These are phyloP conservation scores for Syncerus caffer DNA, from an alignment of 2,797 vertebrate species.

Conservation along the genomic window DNA sequence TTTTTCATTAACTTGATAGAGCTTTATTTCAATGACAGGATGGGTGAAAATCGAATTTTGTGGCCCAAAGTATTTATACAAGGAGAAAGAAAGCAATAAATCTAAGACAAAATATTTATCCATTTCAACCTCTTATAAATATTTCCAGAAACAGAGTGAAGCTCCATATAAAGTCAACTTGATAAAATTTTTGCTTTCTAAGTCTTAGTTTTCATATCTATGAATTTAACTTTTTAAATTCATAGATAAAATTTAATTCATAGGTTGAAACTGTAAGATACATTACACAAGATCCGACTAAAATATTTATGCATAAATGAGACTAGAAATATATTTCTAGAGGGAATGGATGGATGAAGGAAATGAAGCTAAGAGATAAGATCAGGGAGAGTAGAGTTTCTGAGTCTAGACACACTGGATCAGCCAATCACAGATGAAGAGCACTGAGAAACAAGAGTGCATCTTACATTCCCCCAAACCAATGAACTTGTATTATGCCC, in stretches of 20 bases:
- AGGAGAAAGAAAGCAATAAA: background rate
- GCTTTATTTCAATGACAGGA: background rate
- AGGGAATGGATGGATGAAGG: background rate
- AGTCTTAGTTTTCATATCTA: background rate
- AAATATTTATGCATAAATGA: background rate
- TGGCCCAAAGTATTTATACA: background rate
- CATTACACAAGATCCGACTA: background rate
- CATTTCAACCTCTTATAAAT: background rate
- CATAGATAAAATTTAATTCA: background rate
- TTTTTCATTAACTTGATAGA: background rate
- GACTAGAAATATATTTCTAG: background rate
- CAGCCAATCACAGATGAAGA: background rate
- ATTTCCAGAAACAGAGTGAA: background rate
- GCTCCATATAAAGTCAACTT: background rate
- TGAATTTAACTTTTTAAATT: background rate
- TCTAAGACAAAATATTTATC: background rate
- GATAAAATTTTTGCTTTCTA: background rate
- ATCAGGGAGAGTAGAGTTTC: background rate
- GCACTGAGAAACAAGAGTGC: background rate
- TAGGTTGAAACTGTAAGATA: background rate
- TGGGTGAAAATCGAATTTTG: background rate
- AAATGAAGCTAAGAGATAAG: background rate
- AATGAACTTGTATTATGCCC: background rate
- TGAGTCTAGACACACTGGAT: background rate
- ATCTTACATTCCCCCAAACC: background rate